Evolutionary conservation across 1,140 invertebrate genomes (phyloP).

Genomic region (Trichogramma pretiosum): DNA sequence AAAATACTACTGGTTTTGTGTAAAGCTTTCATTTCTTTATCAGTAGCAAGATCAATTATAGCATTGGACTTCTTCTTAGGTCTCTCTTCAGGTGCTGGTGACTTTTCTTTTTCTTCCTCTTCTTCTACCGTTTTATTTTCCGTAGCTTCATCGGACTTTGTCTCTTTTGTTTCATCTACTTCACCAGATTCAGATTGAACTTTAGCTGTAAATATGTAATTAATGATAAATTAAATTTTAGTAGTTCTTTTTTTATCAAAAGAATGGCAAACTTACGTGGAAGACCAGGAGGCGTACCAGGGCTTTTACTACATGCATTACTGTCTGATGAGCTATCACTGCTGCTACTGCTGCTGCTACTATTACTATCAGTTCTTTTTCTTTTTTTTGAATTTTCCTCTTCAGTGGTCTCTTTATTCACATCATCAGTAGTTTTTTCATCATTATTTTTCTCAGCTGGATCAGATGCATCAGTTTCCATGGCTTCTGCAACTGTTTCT

Average conservation of each 20-base stretch:
- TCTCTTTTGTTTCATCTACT: slow-evolving; percentile 30
- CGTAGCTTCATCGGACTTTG: slow-evolving; percentile 27
- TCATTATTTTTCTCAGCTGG: slow-evolving; percentile 32
- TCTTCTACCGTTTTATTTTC: slow-evolving; percentile 30
- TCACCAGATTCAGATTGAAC: slow-evolving; percentile 27
- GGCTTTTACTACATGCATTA: slow-evolving; percentile 16
- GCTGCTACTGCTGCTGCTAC: slow-evolving; percentile 36
- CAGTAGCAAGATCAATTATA: slow-evolving; percentile 40
- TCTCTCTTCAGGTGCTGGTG: slow-evolving; percentile 23
- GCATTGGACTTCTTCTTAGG: slow-evolving; percentile 33
- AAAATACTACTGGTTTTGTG: slow-evolving; percentile 98
- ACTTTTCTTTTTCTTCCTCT: slow-evolving; percentile 30
- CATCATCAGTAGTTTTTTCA: slow-evolving; percentile 24
- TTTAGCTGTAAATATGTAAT: too few species aligned
- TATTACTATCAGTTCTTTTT: slow-evolving; percentile 38
- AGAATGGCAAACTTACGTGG: slow-evolving; percentile 8
- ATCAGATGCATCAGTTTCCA: slow-evolving; percentile 27
- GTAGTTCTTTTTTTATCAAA: too few species aligned
- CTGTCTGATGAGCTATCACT: slow-evolving; percentile 38
- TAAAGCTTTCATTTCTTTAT: slow-evolving; percentile 57
- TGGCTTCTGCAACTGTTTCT: slow-evolving; percentile 38
- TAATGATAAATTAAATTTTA: too few species aligned
- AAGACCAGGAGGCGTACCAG: slow-evolving; percentile 5
- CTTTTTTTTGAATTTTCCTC: slow-evolving; percentile 32
- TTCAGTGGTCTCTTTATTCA: slow-evolving; percentile 29